Evolutionary conservation across 2,113 vertebrate species (phyloP).

Genomic region (Coptodon rendalli): DNA sequence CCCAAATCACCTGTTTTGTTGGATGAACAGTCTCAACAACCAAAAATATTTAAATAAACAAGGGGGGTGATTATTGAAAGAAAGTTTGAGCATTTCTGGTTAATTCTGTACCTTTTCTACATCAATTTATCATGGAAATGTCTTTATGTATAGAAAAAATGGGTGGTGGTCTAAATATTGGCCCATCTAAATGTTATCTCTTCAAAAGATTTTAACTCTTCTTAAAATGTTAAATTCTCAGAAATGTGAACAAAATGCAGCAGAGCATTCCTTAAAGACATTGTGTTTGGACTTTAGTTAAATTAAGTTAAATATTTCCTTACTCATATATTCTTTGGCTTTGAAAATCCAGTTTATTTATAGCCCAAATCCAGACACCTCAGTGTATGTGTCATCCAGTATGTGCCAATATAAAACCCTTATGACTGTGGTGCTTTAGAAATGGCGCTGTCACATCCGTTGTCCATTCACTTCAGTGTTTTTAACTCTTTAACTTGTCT

Average conservation of each 20-base stretch:
- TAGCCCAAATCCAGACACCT: neutral
- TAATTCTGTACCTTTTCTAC: neutral
- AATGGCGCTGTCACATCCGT: neutral
- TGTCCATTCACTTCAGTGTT: neutral
- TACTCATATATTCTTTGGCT: neutral
- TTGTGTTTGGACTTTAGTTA: neutral
- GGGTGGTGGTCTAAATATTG: neutral
- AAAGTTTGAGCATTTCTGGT: rapidly evolving
- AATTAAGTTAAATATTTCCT: neutral
- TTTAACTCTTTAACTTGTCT: neutral
- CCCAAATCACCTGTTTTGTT: neutral
- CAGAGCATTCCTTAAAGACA: neutral
- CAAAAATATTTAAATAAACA: neutral
- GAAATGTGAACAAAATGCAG: neutral
- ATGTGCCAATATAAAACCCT: neutral
- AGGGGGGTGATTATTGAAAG: neutral
- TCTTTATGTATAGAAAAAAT: neutral
- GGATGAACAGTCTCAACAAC: neutral
- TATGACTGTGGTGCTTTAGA: neutral
- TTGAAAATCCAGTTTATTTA: neutral
- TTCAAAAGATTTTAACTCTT: neutral
- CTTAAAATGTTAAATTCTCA: neutral
- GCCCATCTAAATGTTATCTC: neutral
- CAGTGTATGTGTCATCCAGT: neutral
- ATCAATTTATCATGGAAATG: neutral